phyloP scores from a whole-genome alignment of 2,113 vertebrate species.

The Misgurnus mizolepis region DNA sequence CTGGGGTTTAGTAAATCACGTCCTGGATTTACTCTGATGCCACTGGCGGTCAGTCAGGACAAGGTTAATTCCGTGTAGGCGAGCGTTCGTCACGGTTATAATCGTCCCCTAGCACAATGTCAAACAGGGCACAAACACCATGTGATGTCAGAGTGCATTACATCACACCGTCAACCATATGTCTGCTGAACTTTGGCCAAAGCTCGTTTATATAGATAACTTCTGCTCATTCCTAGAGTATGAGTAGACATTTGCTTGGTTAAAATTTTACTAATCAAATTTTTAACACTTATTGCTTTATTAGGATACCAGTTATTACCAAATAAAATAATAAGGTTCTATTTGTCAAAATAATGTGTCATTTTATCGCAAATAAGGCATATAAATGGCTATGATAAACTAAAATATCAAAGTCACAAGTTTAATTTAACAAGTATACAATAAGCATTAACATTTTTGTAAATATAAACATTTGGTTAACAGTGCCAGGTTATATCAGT shows the following conservation, averaged over 20 bases:
- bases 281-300: too few species aligned
- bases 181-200: neutral
- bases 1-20: conserved; percentile 30
- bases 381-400: too few species aligned
- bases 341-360: too few species aligned
- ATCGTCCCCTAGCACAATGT: conserved; percentile 5
- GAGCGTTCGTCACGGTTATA: conserved; percentile 14
- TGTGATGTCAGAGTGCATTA: neutral
- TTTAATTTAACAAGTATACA: neutral
- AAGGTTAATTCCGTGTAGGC: conserved; percentile 9
- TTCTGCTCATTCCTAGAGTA: neutral
- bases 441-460: neutral
- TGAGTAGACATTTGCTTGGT: too few species aligned
- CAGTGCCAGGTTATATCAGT: neutral
- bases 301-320: too few species aligned
- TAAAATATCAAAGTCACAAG: too few species aligned
- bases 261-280: too few species aligned
- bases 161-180: conserved; percentile 10
- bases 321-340: too few species aligned
- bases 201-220: conserved; percentile 6
- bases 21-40: conserved; percentile 28
- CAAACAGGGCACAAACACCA: neutral
- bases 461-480: neutral
- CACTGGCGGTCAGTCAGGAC: conserved; percentile 7
- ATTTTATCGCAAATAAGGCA: too few species aligned